phyloP scores from a whole-genome alignment of 2,113 vertebrate genomes.

The Fulica atra region DNA sequence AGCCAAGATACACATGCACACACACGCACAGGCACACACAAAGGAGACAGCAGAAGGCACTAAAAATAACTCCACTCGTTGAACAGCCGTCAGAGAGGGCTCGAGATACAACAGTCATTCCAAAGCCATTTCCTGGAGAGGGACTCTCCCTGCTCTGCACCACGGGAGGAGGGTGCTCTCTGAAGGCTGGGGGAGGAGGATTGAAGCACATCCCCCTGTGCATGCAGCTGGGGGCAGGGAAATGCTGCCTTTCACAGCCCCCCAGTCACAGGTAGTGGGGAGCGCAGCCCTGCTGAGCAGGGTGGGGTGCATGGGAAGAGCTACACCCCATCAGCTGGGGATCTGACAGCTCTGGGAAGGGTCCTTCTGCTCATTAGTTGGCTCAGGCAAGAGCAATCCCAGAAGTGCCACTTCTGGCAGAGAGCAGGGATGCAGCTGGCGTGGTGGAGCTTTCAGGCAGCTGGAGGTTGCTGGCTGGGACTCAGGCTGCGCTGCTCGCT shows the following conservation, averaged over 20 bases:
- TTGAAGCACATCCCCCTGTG: not conserved
- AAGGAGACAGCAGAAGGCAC: not conserved
- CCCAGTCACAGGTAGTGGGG: not conserved
- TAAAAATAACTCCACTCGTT: constrained; percentile 12
- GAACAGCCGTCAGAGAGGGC: not conserved
- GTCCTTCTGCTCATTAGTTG: not conserved
- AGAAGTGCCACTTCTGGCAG: not conserved
- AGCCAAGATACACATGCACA: not conserved
- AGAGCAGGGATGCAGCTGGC: not conserved
- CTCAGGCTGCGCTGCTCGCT: not conserved
- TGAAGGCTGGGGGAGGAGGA: not conserved
- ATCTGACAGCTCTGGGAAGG: not conserved
- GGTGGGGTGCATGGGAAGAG: not conserved
- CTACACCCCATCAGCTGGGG: not conserved
- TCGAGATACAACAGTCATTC: not conserved
- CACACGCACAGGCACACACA: not conserved
- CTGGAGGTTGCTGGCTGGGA: not conserved
- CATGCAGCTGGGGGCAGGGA: not conserved
- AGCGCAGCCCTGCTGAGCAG: not conserved
- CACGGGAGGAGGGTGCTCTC: not conserved
- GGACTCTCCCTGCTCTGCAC: not conserved
- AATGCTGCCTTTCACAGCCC: not conserved
- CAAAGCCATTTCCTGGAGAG: not conserved
- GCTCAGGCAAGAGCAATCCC: not conserved
- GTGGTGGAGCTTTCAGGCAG: not conserved